Evolutionary conservation across 2,888 invertebrate species (phyloP).

Genomic region (Geotrupes spiniger): DNA sequence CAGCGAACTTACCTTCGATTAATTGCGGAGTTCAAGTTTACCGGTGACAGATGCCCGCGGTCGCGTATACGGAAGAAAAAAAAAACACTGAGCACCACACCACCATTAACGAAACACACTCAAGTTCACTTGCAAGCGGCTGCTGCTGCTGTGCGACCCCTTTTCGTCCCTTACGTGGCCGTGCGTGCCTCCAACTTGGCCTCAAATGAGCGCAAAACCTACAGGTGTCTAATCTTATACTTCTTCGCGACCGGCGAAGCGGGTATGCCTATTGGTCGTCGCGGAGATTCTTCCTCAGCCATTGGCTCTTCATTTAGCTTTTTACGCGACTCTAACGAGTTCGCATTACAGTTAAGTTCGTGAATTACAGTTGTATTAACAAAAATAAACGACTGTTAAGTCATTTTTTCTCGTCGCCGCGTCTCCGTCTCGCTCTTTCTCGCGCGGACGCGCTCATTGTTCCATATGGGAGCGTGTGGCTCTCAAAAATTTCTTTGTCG

Average conservation of each 20-base stretch:
- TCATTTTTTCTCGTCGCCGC: neutral
- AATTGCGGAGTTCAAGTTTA: neutral
- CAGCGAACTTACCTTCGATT: constrained; percentile 3
- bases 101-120: constrained; percentile 22
- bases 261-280: constrained; percentile 43
- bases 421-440: too few species aligned
- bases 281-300: constrained; percentile 32
- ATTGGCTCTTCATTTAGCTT: constrained; percentile 38
- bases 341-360: constrained; percentile 40
- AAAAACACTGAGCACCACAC: constrained; percentile 24
- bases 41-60: neutral
- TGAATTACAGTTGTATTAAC: constrained; percentile 31
- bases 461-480: too few species aligned
- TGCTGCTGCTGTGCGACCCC: constrained; percentile 26
- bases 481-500: too few species aligned
- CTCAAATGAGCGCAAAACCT: constrained; percentile 44
- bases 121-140: constrained; percentile 32
- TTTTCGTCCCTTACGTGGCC: constrained; percentile 29
- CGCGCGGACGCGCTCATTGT: too few species aligned
- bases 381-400: constrained; percentile 1
- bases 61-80: constrained; percentile 1
- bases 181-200: constrained; percentile 38
- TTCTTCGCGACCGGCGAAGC: constrained; percentile 38
- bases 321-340: constrained; percentile 39
- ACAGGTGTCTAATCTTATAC: constrained; percentile 48